These are phyloP conservation scores for Archegozetes longisetosus DNA, from an alignment of 1,140 invertebrate genomes.

Conservation along the genomic window DNA sequence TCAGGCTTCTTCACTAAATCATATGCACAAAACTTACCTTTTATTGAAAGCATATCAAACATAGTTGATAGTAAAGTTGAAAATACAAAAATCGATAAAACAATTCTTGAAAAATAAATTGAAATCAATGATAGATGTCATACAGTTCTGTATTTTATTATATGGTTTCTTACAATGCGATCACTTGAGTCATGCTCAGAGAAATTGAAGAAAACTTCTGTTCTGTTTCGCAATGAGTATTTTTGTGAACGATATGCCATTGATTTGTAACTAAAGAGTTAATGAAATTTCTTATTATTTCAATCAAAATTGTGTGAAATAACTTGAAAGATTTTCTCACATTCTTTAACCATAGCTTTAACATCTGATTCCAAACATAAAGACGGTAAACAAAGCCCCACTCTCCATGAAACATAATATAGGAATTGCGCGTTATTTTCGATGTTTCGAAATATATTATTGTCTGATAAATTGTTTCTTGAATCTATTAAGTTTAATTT, in stretches of 20 bases:
- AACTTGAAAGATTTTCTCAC: neutral
- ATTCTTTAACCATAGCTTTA: neutral
- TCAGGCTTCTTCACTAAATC: no score
- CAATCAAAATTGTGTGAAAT: neutral
- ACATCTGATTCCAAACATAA: neutral
- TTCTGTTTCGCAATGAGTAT: neutral
- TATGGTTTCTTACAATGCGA: neutral
- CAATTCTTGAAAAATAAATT: neutral
- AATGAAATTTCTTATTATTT: neutral
- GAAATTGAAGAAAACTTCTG: neutral
- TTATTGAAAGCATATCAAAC: neutral
- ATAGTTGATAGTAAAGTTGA: neutral
- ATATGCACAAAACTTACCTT: no score
- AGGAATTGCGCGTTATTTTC: neutral
- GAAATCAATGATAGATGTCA: neutral
- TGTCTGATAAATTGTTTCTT: neutral
- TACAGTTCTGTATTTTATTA: neutral
- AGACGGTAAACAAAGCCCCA: neutral
- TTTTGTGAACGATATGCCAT: neutral
- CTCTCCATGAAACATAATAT: neutral
- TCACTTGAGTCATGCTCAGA: neutral
- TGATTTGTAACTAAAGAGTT: neutral
- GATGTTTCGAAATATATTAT: neutral
- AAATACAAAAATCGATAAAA: neutral
- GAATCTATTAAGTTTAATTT: neutral